These are phyloP conservation scores for Pyrgus malvae DNA, from an alignment of 2,888 invertebrate genomes.

Conservation along the genomic window DNA sequence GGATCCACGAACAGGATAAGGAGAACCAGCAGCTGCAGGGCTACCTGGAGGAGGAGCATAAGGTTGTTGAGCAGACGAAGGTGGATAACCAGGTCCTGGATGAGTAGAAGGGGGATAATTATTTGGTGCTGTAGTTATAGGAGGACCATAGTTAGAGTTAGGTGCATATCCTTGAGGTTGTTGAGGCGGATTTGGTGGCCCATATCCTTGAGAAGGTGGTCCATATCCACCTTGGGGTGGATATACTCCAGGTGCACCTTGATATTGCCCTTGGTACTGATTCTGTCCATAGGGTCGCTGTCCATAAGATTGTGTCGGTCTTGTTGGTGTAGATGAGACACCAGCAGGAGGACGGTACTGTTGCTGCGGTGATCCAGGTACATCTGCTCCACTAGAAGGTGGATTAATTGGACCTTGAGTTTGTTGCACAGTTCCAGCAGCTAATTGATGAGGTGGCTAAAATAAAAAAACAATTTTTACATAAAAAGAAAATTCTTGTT, in stretches of 20 bases:
- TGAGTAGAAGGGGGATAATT: constrained; percentile 81
- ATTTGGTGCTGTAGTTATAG: constrained; percentile 81
- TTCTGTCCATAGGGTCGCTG: constrained; percentile 86
- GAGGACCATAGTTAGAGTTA: constrained; percentile 83
- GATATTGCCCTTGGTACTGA: constrained; percentile 84
- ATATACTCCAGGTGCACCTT: constrained; percentile 80
- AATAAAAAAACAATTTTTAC: constrained; percentile 42
- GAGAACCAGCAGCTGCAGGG: constrained; percentile 65
- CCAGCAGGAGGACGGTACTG: constrained; percentile 76
- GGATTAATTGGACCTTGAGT: constrained; percentile 67
- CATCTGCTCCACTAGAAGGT: constrained; percentile 62
- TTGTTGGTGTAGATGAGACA: constrained; percentile 78
- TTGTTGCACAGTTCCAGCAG: constrained; percentile 69
- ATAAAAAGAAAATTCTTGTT: neutral
- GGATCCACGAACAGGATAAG: constrained; percentile 70
- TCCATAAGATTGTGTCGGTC: constrained; percentile 85
- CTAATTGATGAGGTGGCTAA: constrained; percentile 81
- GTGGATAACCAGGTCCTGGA: constrained; percentile 72
- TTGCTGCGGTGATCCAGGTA: constrained; percentile 68
- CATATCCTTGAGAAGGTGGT: constrained; percentile 84
- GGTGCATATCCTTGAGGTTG: constrained; percentile 86
- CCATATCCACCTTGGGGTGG: constrained; percentile 87
- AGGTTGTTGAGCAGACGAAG: constrained; percentile 70
- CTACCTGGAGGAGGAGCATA: constrained; percentile 76
- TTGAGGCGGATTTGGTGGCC: constrained; percentile 82